A percentile compares a stretch with the other conserved stretches of the same genome.
phyloP scores from a whole-genome alignment of 2,888 invertebrate genomes.

The Apodemia zela region DNA sequence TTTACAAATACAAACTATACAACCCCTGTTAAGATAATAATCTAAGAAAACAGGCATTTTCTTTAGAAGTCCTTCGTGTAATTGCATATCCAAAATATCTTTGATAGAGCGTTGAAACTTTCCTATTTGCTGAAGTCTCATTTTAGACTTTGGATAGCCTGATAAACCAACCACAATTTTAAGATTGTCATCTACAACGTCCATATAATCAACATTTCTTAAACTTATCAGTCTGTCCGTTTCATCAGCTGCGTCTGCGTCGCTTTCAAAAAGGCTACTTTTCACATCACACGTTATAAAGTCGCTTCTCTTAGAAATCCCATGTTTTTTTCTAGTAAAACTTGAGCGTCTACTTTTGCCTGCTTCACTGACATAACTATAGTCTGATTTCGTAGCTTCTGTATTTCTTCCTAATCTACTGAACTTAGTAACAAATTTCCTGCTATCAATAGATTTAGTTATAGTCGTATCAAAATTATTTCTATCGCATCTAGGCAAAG shows the following conservation, averaged over 20 bases:
- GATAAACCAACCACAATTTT: constrained; percentile 60
- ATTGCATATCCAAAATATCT: constrained; percentile 63
- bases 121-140: constrained; percentile 59
- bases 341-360: constrained; percentile 43
- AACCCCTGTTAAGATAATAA: constrained; percentile 65
- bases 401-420: constrained; percentile 34
- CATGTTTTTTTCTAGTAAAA: constrained; percentile 43
- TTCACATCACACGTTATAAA: constrained; percentile 48
- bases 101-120: constrained; percentile 53
- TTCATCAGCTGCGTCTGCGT: constrained; percentile 52
- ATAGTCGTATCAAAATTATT: constrained; percentile 19
- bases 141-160: constrained; percentile 64
- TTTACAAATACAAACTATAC: constrained; percentile 65
- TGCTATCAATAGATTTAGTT: constrained; percentile 39
- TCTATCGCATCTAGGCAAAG: background rate
- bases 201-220: constrained; percentile 57
- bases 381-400: constrained; percentile 36
- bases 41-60: constrained; percentile 57
- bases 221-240: constrained; percentile 59
- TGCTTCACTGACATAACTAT: constrained; percentile 41
- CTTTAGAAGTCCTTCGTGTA: constrained; percentile 56
- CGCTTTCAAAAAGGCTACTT: constrained; percentile 55
- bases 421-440: constrained; percentile 23
- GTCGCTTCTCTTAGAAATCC: constrained; percentile 39
- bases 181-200: constrained; percentile 57